phyloP scores from a whole-genome alignment of 2,797 vertebrate genomes.

The Crax fasciolata region DNA sequence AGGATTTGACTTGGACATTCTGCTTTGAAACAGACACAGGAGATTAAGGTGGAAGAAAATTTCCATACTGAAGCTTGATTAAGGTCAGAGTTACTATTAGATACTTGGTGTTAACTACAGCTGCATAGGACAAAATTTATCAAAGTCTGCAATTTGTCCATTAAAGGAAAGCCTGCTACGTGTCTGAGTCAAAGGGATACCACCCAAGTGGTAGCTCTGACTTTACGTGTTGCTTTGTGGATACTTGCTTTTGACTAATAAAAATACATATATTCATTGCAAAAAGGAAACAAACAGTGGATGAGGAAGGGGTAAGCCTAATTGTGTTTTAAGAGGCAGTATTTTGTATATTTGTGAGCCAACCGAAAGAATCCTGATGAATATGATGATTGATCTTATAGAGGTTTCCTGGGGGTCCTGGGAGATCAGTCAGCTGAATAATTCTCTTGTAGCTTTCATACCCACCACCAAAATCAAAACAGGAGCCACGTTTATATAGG shows the following conservation, averaged over 20 bases:
- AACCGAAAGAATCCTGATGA: background rate
- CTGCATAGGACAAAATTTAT: conserved; percentile 60
- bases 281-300: background rate
- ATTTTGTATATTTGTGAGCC: conserved; percentile 31
- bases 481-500: background rate
- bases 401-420: accelerated
- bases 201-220: conserved; percentile 27
- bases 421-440: background rate
- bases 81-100: conserved; percentile 53
- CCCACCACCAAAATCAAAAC: background rate
- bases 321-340: background rate
- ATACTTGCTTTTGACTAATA: background rate
- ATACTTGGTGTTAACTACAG: conserved; percentile 47
- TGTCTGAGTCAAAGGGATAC: conserved; percentile 16
- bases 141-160: conserved; percentile 36
- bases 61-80: conserved; percentile 50
- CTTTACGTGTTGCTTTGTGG: background rate
- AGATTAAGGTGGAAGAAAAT: conserved; percentile 44
- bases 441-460: background rate
- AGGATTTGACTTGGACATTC: conserved; percentile 23
- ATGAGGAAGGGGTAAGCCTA: background rate
- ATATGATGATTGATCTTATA: background rate
- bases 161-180: conserved; percentile 41
- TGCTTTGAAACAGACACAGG: conserved; percentile 39
- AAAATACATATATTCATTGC: background rate